Evolutionary conservation across 2,113 vertebrate genomes (phyloP), one percentile per base, ranked within the genome.

Genomic region (Myodes glareolus): DNA sequence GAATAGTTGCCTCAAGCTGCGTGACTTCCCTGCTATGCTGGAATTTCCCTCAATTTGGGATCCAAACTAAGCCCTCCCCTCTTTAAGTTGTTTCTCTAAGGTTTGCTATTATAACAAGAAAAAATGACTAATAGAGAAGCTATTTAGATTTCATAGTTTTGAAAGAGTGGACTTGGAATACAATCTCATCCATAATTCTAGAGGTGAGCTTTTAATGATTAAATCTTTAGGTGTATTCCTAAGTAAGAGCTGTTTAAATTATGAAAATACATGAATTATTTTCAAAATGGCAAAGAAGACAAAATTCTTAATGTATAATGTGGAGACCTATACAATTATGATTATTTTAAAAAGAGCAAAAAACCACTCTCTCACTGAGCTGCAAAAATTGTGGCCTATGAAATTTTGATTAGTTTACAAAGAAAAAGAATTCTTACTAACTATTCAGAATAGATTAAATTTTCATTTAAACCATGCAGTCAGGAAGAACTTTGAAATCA

Each of bases 401-500:
- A 55, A 31, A 31, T 33, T 85, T 95, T 85, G 58, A 65, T 58
- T 87, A 72, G 3, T 39, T 39, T 86, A 94, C 29, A 87, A 63
- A 77, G 61, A 86, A 95, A 94, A 93, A 84, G 2, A 42, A 23
- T 92, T 93, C 17, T 86, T 31, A 36, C 23, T 78, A 88, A 91
- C 55, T 88, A 95, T 68, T 31, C 23, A 90, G 31, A 50, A 77
- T 73, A 95, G 0, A 86, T 45, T 5, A 81, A 65, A 21, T 19
- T 75, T 76, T 63, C 27, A 73, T 92, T 90, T 70, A 92, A 87
- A 13, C 17, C 61, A 36, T 67, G 58, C 76, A 39, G 13, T 67
- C 94, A 61, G 77, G 65, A 92, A 52, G 17, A 90, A 13, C 25
- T 88, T 90, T 92, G 52, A 58, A 97, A 94, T 91, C 33, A 95